phyloP scores from a whole-genome alignment of 2,113 vertebrate species.

The Machaerirhynchus nigripectus region DNA sequence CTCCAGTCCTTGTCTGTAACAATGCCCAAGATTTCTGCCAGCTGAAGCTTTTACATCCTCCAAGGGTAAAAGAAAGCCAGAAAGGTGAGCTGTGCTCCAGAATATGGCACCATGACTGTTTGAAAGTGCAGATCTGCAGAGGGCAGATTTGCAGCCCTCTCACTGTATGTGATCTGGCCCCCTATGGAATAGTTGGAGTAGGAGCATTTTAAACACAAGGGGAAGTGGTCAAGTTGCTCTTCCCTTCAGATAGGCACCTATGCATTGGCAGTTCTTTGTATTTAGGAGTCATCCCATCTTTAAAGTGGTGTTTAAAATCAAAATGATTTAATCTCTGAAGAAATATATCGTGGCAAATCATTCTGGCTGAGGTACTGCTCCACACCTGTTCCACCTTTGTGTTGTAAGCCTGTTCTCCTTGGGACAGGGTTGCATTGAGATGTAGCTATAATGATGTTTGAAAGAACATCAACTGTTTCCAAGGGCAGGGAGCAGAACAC shows the following conservation, averaged over 20 bases:
- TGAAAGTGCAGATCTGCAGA: not conserved
- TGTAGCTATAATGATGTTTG: not conserved
- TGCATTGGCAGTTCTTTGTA: not conserved
- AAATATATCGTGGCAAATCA: not conserved
- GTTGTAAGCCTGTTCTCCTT: not conserved
- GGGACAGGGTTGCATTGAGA: not conserved
- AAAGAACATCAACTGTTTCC: not conserved
- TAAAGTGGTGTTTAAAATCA: not conserved
- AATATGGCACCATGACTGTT: not conserved
- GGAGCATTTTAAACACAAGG: not conserved
- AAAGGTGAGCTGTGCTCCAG: not conserved
- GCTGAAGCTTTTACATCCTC: not conserved
- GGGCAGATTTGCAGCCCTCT: not conserved
- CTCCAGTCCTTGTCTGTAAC: not conserved
- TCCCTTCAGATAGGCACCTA: not conserved
- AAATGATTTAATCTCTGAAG: not conserved
- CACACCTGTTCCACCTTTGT: not conserved
- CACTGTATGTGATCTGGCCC: not conserved
- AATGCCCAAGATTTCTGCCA: not conserved
- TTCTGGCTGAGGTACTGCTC: not conserved
- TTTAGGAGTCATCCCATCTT: not conserved
- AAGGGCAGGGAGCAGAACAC: not conserved
- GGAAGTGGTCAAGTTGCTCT: not conserved
- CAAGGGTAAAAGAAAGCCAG: not conserved
- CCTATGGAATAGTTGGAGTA: not conserved